Base-by-base conservation (phyloP, 2,888 invertebrate genomes). In the Lamellibrachia columna region DNA sequence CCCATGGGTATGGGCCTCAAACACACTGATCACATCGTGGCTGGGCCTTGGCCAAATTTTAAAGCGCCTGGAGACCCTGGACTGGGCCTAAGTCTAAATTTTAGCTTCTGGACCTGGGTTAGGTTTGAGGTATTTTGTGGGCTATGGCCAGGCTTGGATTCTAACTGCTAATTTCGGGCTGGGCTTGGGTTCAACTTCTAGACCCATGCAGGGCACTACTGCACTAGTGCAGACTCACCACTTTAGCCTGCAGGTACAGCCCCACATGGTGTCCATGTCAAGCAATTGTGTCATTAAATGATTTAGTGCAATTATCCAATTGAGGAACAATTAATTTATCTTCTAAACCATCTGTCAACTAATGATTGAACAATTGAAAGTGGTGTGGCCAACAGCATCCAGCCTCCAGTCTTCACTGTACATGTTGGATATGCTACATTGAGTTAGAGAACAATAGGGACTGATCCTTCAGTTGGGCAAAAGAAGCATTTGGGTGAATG, bases 241-340 rank as follows among this genome's bases (percentile, higher is more conserved):
- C 75, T 75, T n/a, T 15, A 4, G 75, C 75, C 75, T 15, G 75
- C 75, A 75, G 75, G 22, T 75, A 75, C 3, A n/a, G n/a, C 75
- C 75, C 15, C 75, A 75, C 75, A 75, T 75, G 75, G 75, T 22
- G 75, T 22, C 22, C 15, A 22, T 22, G 75, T 75, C n/a, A 22
- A 22, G 75, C 75, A 75, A 22, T 75, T 22, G 75, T 75, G 22
- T 75, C 75, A 75, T 75, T 75, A 75, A 75, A 75, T 75, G 75
- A 75, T 75, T 75, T 75, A 75, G n/a, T 15, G 22, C 75, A 75
- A 75, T 75, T 75, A 75, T 75, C 75, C 75, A 75, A 75, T 75
- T 75, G 75, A n/a, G 75, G 75, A 75, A 75, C 75, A 75, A 75
- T 75, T 75, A 75, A 75, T 75, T 75, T 15, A 75, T 75, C 75